Evolutionary conservation across 2,113 vertebrate species (phyloP), one percentile per base, ranked within the genome.

Genomic region (Syngnathoides biaculeatus): DNA sequence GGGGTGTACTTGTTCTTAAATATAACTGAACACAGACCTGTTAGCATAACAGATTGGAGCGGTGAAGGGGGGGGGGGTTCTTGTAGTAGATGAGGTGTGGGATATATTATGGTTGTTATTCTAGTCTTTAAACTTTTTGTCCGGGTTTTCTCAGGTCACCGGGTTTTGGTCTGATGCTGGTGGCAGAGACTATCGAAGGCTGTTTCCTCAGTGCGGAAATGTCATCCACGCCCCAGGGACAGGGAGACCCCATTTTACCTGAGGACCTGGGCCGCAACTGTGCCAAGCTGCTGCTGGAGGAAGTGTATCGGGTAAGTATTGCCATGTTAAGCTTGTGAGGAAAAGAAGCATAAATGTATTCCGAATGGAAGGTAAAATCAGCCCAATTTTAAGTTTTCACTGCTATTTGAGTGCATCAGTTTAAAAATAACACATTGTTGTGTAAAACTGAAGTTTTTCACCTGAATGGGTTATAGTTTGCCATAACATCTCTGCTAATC

Each of bases 181-280:
- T 95, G 69, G 97, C 97, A 2, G 97, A 98, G 86, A 99, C 96
- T 0, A 77, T 94, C 64, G 94, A 92, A 0, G 95, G 96, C 7
- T 91, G 84, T 53, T 89, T 98, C 74, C 92, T 97, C 11, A 92
- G 95, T 61, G 95, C 96, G 26, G 97, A 99, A 78, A 82, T 98
- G 75, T 89, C 92, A 4, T 99, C 97, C 57, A 95, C 89, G 2
- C 95, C 96, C 13, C 95, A 94, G 84, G 96, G 96, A 2, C 92
- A 98, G 71, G 97, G 96, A 26, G 58, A 86, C 8, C 78, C 93
- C 0, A 67, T 95, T 20, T 92, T 97, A 38, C 97, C 97, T 0
- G 97, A 99, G 80, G 96, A 98, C 47, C 90, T 99, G 0, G 97
- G 96, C 13, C 92, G 74, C 80, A 92, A 91, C 50, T 99, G 97